Evolutionary conservation across 2,113 vertebrate genomes (phyloP).

Genomic region (Eubucco bourcierii): DNA sequence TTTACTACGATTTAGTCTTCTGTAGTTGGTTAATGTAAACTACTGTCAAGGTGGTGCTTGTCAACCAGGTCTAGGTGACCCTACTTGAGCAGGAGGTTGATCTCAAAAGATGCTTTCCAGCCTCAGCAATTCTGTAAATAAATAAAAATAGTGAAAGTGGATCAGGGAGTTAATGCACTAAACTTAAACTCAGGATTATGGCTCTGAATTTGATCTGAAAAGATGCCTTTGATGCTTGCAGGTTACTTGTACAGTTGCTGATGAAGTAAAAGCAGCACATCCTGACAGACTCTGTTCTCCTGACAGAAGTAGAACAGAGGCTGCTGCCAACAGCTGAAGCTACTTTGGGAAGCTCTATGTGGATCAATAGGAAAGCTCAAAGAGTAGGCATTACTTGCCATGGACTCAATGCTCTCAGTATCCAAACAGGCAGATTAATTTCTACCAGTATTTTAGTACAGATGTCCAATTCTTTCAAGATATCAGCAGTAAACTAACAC

Average conservation of each 20-base stretch:
- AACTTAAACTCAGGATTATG: not conserved
- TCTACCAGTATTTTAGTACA: not conserved
- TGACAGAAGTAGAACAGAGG: not conserved
- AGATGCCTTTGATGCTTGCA: not conserved
- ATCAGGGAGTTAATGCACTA: not conserved
- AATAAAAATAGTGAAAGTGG: not conserved
- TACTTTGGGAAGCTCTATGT: not conserved
- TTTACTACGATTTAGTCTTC: not conserved
- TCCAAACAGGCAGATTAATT: not conserved
- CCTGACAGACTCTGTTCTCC: not conserved
- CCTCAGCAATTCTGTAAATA: not conserved
- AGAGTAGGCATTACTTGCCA: not conserved
- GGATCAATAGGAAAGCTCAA: not conserved
- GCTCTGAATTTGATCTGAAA: not conserved
- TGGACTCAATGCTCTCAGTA: accelerated
- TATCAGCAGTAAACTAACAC: not conserved
- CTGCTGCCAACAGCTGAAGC: not conserved
- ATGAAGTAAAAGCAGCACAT: not conserved
- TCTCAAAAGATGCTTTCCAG: not conserved
- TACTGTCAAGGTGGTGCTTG: not conserved
- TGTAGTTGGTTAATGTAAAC: not conserved
- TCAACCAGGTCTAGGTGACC: not conserved
- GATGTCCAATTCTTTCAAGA: not conserved
- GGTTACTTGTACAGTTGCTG: not conserved
- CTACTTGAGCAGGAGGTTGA: not conserved